Evolutionary conservation across 2,888 invertebrate species (phyloP).

Genomic region (Euplexia lucipara): DNA sequence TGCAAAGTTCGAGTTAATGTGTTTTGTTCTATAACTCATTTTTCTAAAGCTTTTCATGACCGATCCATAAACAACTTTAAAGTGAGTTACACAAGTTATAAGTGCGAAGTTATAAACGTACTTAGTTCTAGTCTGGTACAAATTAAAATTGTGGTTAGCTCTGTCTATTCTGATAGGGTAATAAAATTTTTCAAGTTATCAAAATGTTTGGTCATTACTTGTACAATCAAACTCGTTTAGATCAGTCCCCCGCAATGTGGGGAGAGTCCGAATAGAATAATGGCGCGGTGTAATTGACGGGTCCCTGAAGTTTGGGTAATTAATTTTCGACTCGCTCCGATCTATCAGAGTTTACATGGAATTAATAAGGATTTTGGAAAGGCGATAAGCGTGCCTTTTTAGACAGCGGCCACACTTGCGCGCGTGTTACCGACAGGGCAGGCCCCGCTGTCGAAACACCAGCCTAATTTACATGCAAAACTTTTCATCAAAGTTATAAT

Average conservation of each 20-base stretch:
- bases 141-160: conserved; percentile 28
- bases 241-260: conserved; percentile 63
- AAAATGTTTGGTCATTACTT: conserved; percentile 42
- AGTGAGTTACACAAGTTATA: conserved; percentile 47
- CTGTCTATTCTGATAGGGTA: conserved; percentile 12
- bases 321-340: conserved; percentile 76
- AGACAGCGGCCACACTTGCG: conserved; percentile 45
- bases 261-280: conserved; percentile 74
- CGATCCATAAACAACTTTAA: conserved; percentile 46
- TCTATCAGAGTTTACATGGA: conserved; percentile 74
- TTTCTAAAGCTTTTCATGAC: conserved; percentile 48
- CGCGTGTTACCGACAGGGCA: conserved; percentile 30
- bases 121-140: conserved; percentile 5
- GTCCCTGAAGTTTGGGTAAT: conserved; percentile 78
- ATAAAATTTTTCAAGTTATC: conserved; percentile 12
- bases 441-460: conserved; percentile 41
- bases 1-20: conserved; percentile 59
- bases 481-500: conserved; percentile 59
- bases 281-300: conserved; percentile 78
- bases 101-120: conserved; percentile 36
- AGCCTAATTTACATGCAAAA: conserved; percentile 59
- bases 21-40: conserved; percentile 59
- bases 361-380: conserved; percentile 63
- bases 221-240: conserved; percentile 57
- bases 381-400: conserved; percentile 59